A percentile compares a stretch with the other conserved stretches of the same genome.
Evolutionary conservation across 2,113 vertebrate genomes (phyloP).

Genomic region (Malurus elegans): DNA sequence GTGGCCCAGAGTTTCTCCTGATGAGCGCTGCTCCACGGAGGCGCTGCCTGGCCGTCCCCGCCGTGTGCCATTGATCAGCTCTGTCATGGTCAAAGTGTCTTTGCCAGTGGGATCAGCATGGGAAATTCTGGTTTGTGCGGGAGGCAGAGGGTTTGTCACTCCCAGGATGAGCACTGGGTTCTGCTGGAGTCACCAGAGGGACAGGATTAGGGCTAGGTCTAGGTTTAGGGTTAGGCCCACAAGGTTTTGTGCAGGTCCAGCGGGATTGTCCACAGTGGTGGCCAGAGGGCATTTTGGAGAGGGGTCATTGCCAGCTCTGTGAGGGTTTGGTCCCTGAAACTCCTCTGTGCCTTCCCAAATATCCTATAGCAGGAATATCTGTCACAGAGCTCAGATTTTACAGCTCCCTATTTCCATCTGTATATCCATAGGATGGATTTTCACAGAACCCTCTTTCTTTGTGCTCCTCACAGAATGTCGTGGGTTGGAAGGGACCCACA

Average conservation of each 20-base stretch:
- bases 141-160: neutral
- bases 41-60: neutral
- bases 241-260: neutral
- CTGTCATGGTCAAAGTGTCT: slow-evolving; percentile 16
- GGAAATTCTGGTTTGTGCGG: slow-evolving; percentile 7
- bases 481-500: too few species aligned
- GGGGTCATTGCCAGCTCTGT: neutral
- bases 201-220: rapidly evolving
- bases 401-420: neutral
- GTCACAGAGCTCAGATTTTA: neutral
- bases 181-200: neutral
- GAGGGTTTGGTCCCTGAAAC: neutral
- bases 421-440: rapidly evolving
- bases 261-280: neutral
- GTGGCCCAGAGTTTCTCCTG: neutral
- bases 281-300: neutral
- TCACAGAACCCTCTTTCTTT: neutral
- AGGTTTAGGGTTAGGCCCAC: too few species aligned
- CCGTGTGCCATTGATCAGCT: slow-evolving; percentile 39
- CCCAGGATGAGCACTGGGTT: neutral
- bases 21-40: neutral
- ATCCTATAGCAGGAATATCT: neutral
- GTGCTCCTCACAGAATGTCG: neutral
- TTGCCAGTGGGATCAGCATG: neutral
- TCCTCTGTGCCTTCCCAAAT: neutral